Conservation (phyloP, 2,888 invertebrate genomes). For the Scaptodrosophila latifasciaeformis region DNA sequence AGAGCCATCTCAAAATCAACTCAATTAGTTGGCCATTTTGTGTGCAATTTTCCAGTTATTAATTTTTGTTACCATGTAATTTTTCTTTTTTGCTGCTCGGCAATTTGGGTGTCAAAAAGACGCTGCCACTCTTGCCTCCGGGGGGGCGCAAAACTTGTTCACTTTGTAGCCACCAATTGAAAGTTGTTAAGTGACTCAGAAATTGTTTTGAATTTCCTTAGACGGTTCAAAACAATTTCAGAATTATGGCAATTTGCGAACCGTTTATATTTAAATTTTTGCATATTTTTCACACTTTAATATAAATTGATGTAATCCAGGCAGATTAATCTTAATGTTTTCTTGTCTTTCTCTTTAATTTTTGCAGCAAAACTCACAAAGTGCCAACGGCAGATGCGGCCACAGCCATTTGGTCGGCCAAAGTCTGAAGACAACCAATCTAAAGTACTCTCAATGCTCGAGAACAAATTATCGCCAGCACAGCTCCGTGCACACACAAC, state of each 20-base stretch:
- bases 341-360: slow-evolving; percentile 8
- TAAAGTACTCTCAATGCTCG: slow-evolving; percentile 39
- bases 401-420: slow-evolving; percentile 19
- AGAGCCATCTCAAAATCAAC: slow-evolving; percentile 29
- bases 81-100: slow-evolving; percentile 32
- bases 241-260: slow-evolving; percentile 1
- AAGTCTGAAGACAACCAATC: slow-evolving; percentile 31
- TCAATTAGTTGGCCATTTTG: slow-evolving; percentile 48
- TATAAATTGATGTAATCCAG: slow-evolving; percentile 37
- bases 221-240: background rate
- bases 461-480: slow-evolving; percentile 75
- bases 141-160: slow-evolving; percentile 35
- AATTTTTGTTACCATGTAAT: slow-evolving; percentile 17
- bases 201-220: too few species aligned
- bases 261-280: slow-evolving; percentile 7
- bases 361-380: slow-evolving; percentile 47
- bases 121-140: slow-evolving; percentile 8
- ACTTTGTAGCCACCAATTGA: slow-evolving; percentile 47
- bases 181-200: slow-evolving; percentile 62
- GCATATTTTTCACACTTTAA: slow-evolving; percentile 47
- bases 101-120: slow-evolving; percentile 30
- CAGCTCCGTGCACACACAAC: slow-evolving; percentile 86
- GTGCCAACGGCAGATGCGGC: slow-evolving; percentile 12
- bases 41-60: slow-evolving; percentile 58
- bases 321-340: slow-evolving; percentile 5